A percentile compares a stretch with the other conserved stretches of the same genome.
These are phyloP conservation scores for Epiblema foenella DNA, from an alignment of 2,888 invertebrate genomes.

Conservation along the genomic window DNA sequence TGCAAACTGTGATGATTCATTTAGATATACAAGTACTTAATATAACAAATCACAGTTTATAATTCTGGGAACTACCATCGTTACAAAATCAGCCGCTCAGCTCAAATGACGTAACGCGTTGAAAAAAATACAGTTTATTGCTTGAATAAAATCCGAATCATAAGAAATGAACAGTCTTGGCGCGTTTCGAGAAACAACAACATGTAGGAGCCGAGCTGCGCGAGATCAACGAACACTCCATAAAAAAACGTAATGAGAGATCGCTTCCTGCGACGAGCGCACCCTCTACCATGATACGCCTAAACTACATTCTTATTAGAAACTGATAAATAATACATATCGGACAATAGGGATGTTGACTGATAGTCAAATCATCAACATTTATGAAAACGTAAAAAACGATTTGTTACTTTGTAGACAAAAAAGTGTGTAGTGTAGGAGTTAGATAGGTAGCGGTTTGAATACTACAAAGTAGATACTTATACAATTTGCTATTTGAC, in stretches of 20 bases:
- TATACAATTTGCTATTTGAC: no score
- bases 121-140: conserved; percentile 26
- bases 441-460: neutral
- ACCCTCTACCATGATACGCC: conserved; percentile 57
- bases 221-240: conserved; percentile 78
- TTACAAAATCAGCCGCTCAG: conserved; percentile 1
- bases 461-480: neutral
- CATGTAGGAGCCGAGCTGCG: conserved; percentile 46
- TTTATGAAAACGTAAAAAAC: no score
- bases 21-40: neutral
- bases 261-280: conserved; percentile 77
- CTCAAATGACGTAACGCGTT: conserved; percentile 53
- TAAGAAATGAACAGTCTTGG: conserved; percentile 31
- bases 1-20: conserved; percentile 13
- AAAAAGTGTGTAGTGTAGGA: no score
- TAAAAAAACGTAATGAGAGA: conserved; percentile 83
- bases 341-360: neutral
- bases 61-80: conserved; percentile 15
- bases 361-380: no score
- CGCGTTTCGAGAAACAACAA: conserved; percentile 34
- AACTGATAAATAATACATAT: neutral
- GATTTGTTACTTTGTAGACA: no score
- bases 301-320: conserved; percentile 34
- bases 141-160: conserved; percentile 28
- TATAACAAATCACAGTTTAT: conserved; percentile 2